Percentiles rank a stretch among this genome's conserved stretches.
Evolutionary conservation across 2,113 vertebrate genomes (phyloP).

Genomic region (Pleuronectes platessa): DNA sequence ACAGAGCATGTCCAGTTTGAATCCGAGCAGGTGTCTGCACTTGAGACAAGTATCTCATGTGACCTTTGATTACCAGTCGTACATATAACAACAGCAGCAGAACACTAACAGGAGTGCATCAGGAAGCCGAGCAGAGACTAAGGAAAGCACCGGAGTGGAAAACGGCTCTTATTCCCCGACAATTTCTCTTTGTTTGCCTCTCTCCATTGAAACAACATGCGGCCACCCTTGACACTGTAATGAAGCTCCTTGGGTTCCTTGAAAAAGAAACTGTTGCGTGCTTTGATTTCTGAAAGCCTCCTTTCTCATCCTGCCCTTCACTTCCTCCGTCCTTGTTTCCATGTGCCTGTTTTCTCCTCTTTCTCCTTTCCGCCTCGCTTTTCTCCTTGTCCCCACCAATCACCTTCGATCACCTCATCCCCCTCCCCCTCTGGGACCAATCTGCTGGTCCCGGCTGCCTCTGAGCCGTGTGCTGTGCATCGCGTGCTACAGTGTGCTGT

Average conservation of each 20-base stretch:
- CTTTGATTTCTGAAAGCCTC: constrained; percentile 14
- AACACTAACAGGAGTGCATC: not conserved
- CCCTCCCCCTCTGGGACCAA: constrained; percentile 19
- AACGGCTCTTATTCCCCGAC: constrained; percentile 20
- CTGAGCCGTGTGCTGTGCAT: constrained; percentile 15
- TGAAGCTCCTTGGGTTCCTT: constrained; percentile 14
- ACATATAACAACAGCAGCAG: constrained; percentile 11
- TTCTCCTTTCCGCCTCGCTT: not conserved
- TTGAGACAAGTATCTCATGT: not conserved
- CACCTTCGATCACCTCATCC: constrained; percentile 44
- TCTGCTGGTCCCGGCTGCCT: constrained; percentile 43
- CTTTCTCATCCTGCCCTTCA: constrained; percentile 3
- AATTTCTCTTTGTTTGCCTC: constrained; percentile 1
- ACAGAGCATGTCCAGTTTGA: too few relatives aligned
- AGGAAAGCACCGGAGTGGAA: constrained; percentile 41
- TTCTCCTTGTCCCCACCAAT: constrained; percentile 14
- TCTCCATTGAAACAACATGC: constrained; percentile 7
- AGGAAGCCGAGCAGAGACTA: constrained; percentile 29
- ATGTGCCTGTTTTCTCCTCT: not conserved
- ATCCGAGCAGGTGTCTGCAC: too few relatives aligned
- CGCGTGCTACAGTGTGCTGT: constrained; percentile 36
- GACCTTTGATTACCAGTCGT: constrained; percentile 10
- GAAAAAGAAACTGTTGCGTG: constrained; percentile 19
- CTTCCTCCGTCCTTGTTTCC: not conserved
- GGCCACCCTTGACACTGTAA: constrained; percentile 17